Evolutionary conservation across 2,797 vertebrate genomes (phyloP).

Genomic region (Thamnophis elegans): DNA sequence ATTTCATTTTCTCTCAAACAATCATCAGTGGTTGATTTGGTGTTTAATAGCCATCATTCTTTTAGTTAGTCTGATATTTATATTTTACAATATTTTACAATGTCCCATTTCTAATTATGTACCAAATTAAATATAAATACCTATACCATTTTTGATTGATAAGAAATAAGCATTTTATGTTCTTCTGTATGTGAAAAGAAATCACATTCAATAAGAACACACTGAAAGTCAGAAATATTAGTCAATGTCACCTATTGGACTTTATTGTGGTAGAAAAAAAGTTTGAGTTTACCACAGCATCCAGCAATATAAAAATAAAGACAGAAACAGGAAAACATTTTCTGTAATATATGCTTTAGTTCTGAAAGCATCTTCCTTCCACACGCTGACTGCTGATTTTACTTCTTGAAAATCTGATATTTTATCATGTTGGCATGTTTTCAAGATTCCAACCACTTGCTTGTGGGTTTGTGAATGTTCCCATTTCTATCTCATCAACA

Average conservation of each 20-base stretch:
- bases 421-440: conserved; percentile 13
- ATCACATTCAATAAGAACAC: neutral
- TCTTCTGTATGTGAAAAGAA: neutral
- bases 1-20: neutral
- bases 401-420: neutral
- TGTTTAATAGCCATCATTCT: neutral
- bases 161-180: neutral
- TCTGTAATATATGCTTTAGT: neutral
- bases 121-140: neutral
- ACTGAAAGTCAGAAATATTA: neutral
- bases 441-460: neutral
- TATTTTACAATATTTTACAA: neutral
- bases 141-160: neutral
- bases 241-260: neutral
- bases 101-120: neutral
- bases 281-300: neutral
- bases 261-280: neutral
- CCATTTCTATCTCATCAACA: neutral
- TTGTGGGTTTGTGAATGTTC: neutral
- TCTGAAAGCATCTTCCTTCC: neutral
- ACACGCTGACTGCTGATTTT: neutral
- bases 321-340: neutral
- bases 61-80: neutral
- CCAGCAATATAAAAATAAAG: neutral
- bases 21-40: neutral